Conservation (phyloP, 2,113 vertebrate species). For the Reinhardtius hippoglossoides region DNA sequence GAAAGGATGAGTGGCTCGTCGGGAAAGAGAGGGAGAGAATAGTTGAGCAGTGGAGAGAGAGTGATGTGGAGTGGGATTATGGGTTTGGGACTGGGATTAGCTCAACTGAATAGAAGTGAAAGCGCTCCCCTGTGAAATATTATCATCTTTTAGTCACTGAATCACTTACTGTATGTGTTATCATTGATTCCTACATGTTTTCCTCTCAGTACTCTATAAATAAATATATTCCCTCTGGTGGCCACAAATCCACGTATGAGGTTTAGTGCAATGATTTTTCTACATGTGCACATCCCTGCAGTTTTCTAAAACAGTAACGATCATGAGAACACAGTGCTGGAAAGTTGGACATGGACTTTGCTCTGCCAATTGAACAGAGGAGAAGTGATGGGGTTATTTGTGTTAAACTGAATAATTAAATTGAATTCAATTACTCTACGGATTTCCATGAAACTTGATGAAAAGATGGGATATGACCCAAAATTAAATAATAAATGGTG, state of each 20-base stretch:
- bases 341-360: no score
- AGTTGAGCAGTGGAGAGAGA: slow-evolving; percentile 38
- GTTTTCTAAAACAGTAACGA: no score
- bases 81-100: slow-evolving; percentile 45
- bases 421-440: no score
- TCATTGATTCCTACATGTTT: background rate
- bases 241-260: background rate
- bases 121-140: slow-evolving; percentile 28
- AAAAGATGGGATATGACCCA: no score
- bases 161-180: background rate
- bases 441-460: no score
- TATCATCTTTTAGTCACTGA: slow-evolving; percentile 1
- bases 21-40: slow-evolving; percentile 27
- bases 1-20: slow-evolving; percentile 50
- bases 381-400: no score
- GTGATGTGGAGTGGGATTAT: slow-evolving; percentile 71
- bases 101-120: slow-evolving; percentile 8
- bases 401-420: no score
- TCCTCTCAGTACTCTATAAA: no score
- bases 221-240: background rate
- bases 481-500: no score
- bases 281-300: no score
- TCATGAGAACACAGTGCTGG: no score
- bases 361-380: no score
- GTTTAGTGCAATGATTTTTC: slow-evolving; percentile 5